Evolutionary conservation across 2,888 invertebrate genomes (phyloP), one percentile per base, ranked within the genome.

Genomic region (Andrena dorsata): DNA sequence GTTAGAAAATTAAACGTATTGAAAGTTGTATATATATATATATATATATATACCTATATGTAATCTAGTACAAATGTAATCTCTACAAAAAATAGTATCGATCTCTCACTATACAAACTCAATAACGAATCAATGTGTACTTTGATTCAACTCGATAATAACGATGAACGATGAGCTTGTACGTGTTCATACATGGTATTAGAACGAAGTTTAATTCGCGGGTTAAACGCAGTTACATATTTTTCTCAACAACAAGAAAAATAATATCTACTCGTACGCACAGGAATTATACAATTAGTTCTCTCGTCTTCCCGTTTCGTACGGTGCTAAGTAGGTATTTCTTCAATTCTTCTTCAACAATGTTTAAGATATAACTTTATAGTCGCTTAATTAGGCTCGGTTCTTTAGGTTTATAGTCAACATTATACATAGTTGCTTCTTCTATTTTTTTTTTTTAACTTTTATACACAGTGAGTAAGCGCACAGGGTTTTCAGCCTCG

Each of bases 61-160:
- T 68, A 79, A 72, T 76, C 49, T 64, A 78, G 70, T 85, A 83
- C 53, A 85, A 78, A 66, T 70, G 30, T 83, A 86, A 83, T 53
- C 26, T 85, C 77, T 85, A 85, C 85, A 75, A 85, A 80, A 82
- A 75, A 85, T 85, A 84, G 75, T 73, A 56, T 77, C 53, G 35
- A 72, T 84, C 70, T 77, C 53, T 84, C 56, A 82, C 47, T 58
- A 56, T 68, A 71, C 65, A 10, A 81, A 76, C 73, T 75, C 30
- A 80, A 66, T 70, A 80, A 73, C 58, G 63, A 60, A 73, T 82
- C 76, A 63, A 60, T 71, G 63, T 32, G 32, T 58, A 49, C 47
- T 26, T 53, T 28, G 56, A 73, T 63, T 47, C 35, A 47, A 61
- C n/a, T 41, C 30, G 30, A 64, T 41, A 51, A 66, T 26, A 23